Base-by-base conservation (phyloP, 1,140 invertebrate genomes). In the Metopolophium dirhodum region DNA sequence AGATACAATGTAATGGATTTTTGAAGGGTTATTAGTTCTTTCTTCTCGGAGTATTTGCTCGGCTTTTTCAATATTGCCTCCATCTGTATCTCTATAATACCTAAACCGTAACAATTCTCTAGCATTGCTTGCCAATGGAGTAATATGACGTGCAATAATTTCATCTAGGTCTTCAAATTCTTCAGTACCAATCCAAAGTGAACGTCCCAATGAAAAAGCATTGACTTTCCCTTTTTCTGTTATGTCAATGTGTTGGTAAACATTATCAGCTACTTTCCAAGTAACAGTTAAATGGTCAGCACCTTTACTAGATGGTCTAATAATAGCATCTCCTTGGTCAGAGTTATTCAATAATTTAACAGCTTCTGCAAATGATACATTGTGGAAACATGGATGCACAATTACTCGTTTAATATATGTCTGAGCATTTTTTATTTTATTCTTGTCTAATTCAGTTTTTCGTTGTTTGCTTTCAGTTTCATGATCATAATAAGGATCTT, bases 141-240 rank as follows among this genome's bases (percentile, higher is more conserved):
- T 98, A 11, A 99, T 97, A 95, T 99, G 97, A 23, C 99, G 96
- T 0, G 99, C 99, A 68, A 99, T 98, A 87, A 99, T 99, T 97
- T 99, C 99, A 95, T 99, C 99, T 30, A 99, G 95, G 96, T 99
- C 99, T 96, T 99, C 99, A 95, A 99, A 99, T 94, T 99, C 98
- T 94, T 98, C 98, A 93, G 96, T 97, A 26, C 97, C 97, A 94
- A 99, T 99, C 96, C 97, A 97, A 0, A 99, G 95, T 86, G 97
- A 97, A 94, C 97, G 97, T 47, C 99, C 99, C 37, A 99, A 95
- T 85, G 98, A 99, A 95, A 99, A 99, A 0, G 97, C 97, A 95
- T 99, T 99, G 94, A 98, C 98, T 96, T 99, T 99, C 22, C 98
- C 98, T 95, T 99, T 97, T 95, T 99, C 99, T 47, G 97, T 96